A percentile compares a stretch with the other conserved stretches of the same genome.
Conservation (phyloP, 2,888 invertebrate species). For the Mesochorus sp. region DNA sequence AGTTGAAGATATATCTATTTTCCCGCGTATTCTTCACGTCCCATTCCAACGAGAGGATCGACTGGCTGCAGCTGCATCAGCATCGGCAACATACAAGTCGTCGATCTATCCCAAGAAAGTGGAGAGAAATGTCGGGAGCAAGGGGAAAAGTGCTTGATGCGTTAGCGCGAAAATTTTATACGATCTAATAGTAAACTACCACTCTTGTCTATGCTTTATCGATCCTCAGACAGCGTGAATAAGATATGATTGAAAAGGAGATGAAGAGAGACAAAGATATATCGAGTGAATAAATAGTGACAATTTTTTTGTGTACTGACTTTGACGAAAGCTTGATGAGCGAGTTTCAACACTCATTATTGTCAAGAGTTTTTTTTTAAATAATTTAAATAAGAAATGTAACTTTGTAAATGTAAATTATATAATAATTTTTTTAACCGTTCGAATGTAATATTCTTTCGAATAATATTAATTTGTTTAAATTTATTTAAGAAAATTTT, state of each 20-base stretch:
- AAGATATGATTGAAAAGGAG: slow-evolving; percentile 15
- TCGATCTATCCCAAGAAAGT: slow-evolving; percentile 45
- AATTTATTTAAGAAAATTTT: too few relatives aligned
- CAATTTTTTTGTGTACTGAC: too few relatives aligned
- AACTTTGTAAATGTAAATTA: too few relatives aligned
- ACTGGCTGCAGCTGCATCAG: slow-evolving; percentile 42
- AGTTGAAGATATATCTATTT: slow-evolving; percentile 35
- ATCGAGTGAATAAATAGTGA: too few relatives aligned
- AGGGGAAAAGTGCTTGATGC: slow-evolving; percentile 41
- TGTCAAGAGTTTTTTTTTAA: too few relatives aligned
- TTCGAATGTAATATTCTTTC: too few relatives aligned
- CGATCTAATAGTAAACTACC: slow-evolving; percentile 47
- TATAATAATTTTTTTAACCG: too few relatives aligned
- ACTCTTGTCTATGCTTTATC: neutral
- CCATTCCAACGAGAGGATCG: slow-evolving; percentile 12
- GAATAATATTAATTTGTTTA: too few relatives aligned
- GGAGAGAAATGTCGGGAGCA: slow-evolving; percentile 21
- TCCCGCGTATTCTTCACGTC: slow-evolving; percentile 36
- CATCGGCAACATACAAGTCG: slow-evolving; percentile 37
- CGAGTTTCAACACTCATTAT: too few relatives aligned
- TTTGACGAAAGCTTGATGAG: too few relatives aligned
- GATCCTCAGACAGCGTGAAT: slow-evolving; percentile 21
- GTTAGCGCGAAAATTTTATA: slow-evolving; percentile 58
- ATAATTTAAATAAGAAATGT: too few relatives aligned
- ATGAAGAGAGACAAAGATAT: slow-evolving; percentile 8